These are phyloP conservation scores for Drosophila ficusphila DNA, from an alignment of 1,140 invertebrate species.

Conservation along the genomic window DNA sequence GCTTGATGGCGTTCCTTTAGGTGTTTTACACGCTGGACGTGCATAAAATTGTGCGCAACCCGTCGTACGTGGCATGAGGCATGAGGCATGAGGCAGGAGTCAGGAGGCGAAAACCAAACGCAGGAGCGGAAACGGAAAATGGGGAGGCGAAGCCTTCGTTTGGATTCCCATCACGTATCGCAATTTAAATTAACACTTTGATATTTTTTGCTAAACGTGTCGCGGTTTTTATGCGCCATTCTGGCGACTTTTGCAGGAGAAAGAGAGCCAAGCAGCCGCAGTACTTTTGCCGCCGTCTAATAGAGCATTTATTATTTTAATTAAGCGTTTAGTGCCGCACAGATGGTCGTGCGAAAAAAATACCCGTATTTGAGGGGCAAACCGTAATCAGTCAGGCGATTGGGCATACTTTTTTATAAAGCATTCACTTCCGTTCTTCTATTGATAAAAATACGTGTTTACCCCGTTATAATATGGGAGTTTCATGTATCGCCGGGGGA, in stretches of 20 bases:
- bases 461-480: conserved; percentile 9
- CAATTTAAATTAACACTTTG: conserved; percentile 82
- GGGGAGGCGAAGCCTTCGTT: conserved; percentile 14
- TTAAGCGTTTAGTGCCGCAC: conserved; percentile 54
- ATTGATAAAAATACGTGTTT: background rate
- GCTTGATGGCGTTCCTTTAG: conserved; percentile 65
- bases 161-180: conserved; percentile 71
- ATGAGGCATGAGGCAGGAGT: too few species aligned
- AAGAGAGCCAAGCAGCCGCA: background rate
- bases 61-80: conserved; percentile 53
- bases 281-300: conserved; percentile 31
- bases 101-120: conserved; percentile 16
- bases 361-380: background rate
- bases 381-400: conserved; percentile 5
- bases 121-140: conserved; percentile 1
- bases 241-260: conserved; percentile 2
- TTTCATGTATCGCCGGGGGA: background rate
- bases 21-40: conserved; percentile 81
- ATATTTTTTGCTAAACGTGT: conserved; percentile 74
- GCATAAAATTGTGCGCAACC: conserved; percentile 74
- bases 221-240: conserved; percentile 57
- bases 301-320: conserved; percentile 65
- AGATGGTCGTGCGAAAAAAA: conserved; percentile 13
- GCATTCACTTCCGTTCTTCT: background rate
- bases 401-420: background rate